Evolutionary conservation across 2,797 vertebrate genomes (phyloP).

Genomic region (Catamblyrhynchus diadema): DNA sequence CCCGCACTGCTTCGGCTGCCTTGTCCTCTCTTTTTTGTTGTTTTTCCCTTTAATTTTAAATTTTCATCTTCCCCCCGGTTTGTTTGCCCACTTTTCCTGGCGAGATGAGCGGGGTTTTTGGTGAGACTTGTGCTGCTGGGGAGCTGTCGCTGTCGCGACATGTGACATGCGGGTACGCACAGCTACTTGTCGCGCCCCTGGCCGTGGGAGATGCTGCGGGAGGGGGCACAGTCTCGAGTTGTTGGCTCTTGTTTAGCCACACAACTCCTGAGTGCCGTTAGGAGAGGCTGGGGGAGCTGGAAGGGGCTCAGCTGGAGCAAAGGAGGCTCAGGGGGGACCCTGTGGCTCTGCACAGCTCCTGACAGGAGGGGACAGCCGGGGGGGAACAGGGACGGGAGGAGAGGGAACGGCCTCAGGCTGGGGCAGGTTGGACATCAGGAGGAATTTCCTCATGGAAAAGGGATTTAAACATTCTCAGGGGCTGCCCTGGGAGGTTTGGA

Average conservation of each 20-base stretch:
- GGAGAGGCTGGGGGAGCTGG: neutral
- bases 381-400: neutral
- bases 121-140: neutral
- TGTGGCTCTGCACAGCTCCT: neutral
- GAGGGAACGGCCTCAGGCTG: neutral
- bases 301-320: neutral
- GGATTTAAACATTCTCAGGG: rapidly evolving
- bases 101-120: neutral
- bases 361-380: neutral
- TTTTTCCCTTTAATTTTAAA: neutral
- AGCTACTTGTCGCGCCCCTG: neutral
- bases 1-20: neutral
- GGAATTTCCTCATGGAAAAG: rapidly evolving
- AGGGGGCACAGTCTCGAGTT: neutral
- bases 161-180: rapidly evolving
- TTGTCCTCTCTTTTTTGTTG: neutral
- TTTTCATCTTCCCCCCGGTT: rapidly evolving
- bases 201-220: neutral
- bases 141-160: neutral
- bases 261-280: neutral
- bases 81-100: neutral
- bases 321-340: neutral
- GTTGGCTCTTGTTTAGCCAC: neutral
- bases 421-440: rapidly evolving
- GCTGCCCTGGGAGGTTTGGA: neutral